These are phyloP conservation scores for Zonitis immaculata DNA, from an alignment of 2,888 invertebrate species.

Conservation along the genomic window DNA sequence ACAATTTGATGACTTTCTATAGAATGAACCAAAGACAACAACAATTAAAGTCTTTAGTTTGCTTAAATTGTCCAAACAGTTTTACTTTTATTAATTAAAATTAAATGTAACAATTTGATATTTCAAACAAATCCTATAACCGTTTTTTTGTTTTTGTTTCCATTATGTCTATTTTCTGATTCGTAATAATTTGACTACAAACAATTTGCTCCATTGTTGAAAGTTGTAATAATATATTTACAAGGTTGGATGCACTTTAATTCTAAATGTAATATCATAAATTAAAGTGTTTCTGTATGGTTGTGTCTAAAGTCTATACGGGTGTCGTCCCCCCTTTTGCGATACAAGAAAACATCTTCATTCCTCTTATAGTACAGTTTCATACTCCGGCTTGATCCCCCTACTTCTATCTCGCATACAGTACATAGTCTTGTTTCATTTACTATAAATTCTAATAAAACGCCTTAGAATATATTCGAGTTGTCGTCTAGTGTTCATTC, in stretches of 20 bases:
- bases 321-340: conserved; percentile 10
- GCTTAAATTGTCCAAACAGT: too few species aligned
- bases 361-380: conserved; percentile 33
- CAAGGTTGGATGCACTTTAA: conserved; percentile 46
- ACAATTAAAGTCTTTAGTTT: too few species aligned
- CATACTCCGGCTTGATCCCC: conserved; percentile 35
- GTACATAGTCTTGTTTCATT: conserved; percentile 38
- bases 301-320: conserved; percentile 9
- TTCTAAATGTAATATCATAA: conserved; percentile 42
- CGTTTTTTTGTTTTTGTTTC: too few species aligned
- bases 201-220: conserved; percentile 40
- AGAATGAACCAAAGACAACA: too few species aligned
- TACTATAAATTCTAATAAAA: conserved; percentile 42
- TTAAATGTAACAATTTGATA: too few species aligned
- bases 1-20: too few species aligned
- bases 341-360: conserved; percentile 36
- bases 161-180: too few species aligned
- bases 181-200: conserved; percentile 29
- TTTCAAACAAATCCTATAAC: too few species aligned
- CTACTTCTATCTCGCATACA: conserved; percentile 4
- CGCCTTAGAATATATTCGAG: conserved; percentile 34
- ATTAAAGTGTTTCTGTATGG: conserved; percentile 33
- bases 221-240: conserved; percentile 44
- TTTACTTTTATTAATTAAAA: too few species aligned
- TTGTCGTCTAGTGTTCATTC: conserved; percentile 28